A percentile compares a stretch with the other conserved stretches of the same genome.
These are phyloP conservation scores for Manis javanica DNA, from an alignment of 2,797 vertebrate species.

Conservation along the genomic window DNA sequence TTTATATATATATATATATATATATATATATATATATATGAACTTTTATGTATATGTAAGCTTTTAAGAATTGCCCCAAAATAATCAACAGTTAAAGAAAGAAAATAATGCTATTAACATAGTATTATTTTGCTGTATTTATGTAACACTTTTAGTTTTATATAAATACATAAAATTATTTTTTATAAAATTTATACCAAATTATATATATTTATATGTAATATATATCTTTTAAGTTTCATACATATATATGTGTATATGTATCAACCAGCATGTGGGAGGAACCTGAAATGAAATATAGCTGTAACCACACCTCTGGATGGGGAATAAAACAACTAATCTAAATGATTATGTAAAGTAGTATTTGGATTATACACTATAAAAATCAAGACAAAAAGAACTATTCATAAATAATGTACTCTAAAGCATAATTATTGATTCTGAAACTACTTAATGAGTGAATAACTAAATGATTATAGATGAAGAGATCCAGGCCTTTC, in stretches of 20 bases:
- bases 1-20: no score
- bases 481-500: not conserved
- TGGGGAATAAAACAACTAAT: not conserved
- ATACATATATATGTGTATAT: no score
- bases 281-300: not conserved
- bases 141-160: not conserved
- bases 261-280: not conserved
- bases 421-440: not conserved
- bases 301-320: not conserved
- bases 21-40: no score
- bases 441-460: not conserved
- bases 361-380: not conserved
- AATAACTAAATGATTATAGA: not conserved
- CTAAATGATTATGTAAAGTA: not conserved
- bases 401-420: not conserved
- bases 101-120: not conserved
- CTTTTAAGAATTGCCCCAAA: not conserved
- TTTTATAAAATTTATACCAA: no score
- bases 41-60: no score
- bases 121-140: slow-evolving; percentile 5
- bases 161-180: no score
- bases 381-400: not conserved
- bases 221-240: no score
- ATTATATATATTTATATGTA: no score
- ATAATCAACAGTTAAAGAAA: not conserved